Conservation (phyloP, 2,888 invertebrate species). For the Lymantria monacha region DNA sequence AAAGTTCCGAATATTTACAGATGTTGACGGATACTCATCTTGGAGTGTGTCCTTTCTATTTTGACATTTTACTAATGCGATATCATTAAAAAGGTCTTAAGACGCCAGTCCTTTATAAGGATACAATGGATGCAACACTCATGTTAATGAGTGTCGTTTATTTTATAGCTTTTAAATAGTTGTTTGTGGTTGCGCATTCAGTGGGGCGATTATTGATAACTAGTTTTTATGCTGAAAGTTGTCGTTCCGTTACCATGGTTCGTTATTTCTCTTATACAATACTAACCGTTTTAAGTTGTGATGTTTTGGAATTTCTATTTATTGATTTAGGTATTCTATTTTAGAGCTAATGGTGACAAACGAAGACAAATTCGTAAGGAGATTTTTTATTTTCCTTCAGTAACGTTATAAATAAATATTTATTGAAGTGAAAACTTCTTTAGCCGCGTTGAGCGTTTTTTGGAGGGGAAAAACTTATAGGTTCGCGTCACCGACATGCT, state of each 20-base stretch:
- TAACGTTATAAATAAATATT: too few relatives aligned
- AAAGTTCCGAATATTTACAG: constrained; percentile 28
- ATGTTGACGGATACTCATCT: constrained; percentile 55
- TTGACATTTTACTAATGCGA: constrained; percentile 79
- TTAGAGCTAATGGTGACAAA: too few relatives aligned
- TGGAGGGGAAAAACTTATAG: too few relatives aligned
- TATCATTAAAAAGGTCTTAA: constrained; percentile 68
- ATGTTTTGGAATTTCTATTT: too few relatives aligned
- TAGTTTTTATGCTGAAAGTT: constrained; percentile 25
- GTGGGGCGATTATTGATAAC: constrained; percentile 59
- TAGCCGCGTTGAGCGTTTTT: too few relatives aligned
- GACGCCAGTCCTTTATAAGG: constrained; percentile 53
- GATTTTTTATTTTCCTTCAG: too few relatives aligned
- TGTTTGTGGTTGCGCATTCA: constrained; percentile 68
- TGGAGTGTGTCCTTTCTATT: constrained; percentile 74
- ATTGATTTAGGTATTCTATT: too few relatives aligned
- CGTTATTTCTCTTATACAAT: constrained; percentile 5
- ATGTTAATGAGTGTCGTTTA: constrained; percentile 76
- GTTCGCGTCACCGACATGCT: too few relatives aligned
- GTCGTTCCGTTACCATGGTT: constrained; percentile 21
- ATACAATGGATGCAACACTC: constrained; percentile 61
- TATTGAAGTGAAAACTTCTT: too few relatives aligned
- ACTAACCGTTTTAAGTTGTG: too few relatives aligned
- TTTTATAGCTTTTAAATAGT: constrained; percentile 75
- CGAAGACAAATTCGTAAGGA: too few relatives aligned